Evolutionary conservation across 2,888 invertebrate species (phyloP).

Genomic region (Dasypolia templi): DNA sequence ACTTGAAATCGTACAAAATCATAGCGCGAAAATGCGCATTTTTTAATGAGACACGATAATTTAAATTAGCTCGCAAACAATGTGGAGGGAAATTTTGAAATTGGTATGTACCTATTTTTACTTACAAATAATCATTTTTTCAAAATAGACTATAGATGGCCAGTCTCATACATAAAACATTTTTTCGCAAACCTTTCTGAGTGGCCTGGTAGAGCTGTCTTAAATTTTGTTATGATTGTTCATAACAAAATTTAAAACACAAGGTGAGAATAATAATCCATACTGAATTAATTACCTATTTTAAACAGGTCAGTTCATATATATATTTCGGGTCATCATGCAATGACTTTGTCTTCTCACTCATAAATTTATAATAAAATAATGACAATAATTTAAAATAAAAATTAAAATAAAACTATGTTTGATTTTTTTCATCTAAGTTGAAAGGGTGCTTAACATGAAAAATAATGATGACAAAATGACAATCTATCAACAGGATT

Average conservation of each 20-base stretch:
- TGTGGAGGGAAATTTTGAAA: too few relatives aligned
- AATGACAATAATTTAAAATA: conserved; percentile 2
- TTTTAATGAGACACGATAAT: too few relatives aligned
- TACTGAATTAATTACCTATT: conserved; percentile 20
- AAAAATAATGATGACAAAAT: neutral
- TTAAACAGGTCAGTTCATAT: conserved; percentile 4
- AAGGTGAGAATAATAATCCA: conserved; percentile 20
- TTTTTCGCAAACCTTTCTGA: too few relatives aligned
- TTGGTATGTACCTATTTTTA: too few relatives aligned
- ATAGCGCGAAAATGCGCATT: too few relatives aligned
- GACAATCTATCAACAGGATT: neutral
- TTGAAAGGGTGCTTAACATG: neutral
- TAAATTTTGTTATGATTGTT: too few relatives aligned
- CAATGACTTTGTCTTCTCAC: neutral
- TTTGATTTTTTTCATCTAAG: neutral
- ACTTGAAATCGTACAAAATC: too few relatives aligned
- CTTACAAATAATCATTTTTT: too few relatives aligned
- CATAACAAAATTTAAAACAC: conserved; percentile 1
- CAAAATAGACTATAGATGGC: too few relatives aligned
- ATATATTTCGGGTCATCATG: neutral
- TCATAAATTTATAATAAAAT: neutral
- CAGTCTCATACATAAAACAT: too few relatives aligned
- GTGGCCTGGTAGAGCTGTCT: too few relatives aligned
- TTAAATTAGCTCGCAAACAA: too few relatives aligned
- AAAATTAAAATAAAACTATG: neutral